Evolutionary conservation across 2,797 vertebrate genomes (phyloP).

Genomic region (Heterohyrax brucei): DNA sequence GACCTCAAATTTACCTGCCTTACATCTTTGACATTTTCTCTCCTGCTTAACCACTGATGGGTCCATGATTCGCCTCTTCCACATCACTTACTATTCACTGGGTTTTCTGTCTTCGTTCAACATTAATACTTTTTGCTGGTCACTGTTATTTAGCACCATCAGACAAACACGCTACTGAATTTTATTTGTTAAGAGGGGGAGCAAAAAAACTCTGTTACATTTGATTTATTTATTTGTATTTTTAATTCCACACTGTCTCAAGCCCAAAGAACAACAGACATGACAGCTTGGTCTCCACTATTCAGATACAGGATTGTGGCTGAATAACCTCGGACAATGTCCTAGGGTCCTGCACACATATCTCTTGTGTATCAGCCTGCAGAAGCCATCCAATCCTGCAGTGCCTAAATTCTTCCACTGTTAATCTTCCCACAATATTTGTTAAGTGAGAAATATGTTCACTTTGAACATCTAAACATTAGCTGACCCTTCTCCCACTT

Average conservation of each 20-base stretch:
- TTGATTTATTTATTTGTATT: not conserved
- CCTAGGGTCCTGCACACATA: conserved; percentile 23
- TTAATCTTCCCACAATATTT: conserved; percentile 38
- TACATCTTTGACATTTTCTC: conserved; percentile 51
- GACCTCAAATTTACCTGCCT: conserved; percentile 57
- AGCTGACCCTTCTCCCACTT: conserved; percentile 57
- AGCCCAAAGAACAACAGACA: conserved; percentile 72
- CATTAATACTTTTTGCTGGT: not conserved
- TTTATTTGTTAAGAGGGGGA: conserved; percentile 48
- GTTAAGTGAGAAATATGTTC: conserved; percentile 35
- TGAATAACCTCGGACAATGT: conserved; percentile 75
- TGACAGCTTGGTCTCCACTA: conserved; percentile 70
- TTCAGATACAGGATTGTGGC: conserved; percentile 76
- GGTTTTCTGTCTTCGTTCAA: conserved; percentile 24
- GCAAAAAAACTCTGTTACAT: conserved; percentile 53
- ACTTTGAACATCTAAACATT: conserved; percentile 57
- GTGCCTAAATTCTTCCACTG: not conserved
- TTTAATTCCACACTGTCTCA: conserved; percentile 65
- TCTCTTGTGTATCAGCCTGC: conserved; percentile 41
- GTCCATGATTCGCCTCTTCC: not conserved
- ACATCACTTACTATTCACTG: not conserved
- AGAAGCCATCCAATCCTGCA: conserved; percentile 64
- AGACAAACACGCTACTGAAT: conserved; percentile 68
- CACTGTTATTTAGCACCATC: conserved; percentile 73
- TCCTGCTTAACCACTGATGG: conserved; percentile 53